Evolutionary conservation across 2,888 invertebrate genomes (phyloP).

Genomic region (Agelastica alni): DNA sequence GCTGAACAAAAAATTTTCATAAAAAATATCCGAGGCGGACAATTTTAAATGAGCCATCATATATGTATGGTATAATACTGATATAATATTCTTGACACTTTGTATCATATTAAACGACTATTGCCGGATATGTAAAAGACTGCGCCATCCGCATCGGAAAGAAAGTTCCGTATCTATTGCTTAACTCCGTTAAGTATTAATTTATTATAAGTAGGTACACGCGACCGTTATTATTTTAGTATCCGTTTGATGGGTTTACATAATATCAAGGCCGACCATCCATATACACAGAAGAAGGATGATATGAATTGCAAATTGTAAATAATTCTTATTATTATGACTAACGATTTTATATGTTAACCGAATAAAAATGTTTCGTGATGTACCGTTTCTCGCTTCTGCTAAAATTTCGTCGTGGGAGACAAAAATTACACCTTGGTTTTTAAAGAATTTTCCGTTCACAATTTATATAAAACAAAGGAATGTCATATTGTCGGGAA

Average conservation of each 20-base stretch:
- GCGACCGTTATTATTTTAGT: slow-evolving; percentile 15
- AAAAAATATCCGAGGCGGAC: too few species aligned
- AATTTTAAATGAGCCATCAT: too few species aligned
- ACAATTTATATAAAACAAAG: too few species aligned
- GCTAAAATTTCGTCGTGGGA: too few species aligned
- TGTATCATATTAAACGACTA: too few species aligned
- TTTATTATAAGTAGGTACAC: slow-evolving; percentile 5
- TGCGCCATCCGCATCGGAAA: slow-evolving; percentile 12
- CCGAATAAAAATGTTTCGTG: not conserved
- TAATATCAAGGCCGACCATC: slow-evolving; percentile 15
- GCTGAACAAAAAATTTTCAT: too few species aligned
- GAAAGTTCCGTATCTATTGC: slow-evolving; percentile 19
- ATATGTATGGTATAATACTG: too few species aligned
- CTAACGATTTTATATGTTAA: not conserved
- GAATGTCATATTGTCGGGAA: too few species aligned
- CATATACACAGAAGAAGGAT: slow-evolving; percentile 1
- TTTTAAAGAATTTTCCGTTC: too few species aligned
- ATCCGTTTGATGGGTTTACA: slow-evolving; percentile 13
- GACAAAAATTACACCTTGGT: too few species aligned
- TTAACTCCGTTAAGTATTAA: slow-evolving; percentile 22
- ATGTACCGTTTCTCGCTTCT: slow-evolving; percentile 8
- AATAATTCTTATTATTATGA: not conserved
- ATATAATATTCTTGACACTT: too few species aligned
- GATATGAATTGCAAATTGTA: slow-evolving; percentile 5
- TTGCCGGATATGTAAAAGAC: slow-evolving; percentile 9